Conservation (phyloP, 2,797 vertebrate species). For the Dermochelys coriacea region DNA sequence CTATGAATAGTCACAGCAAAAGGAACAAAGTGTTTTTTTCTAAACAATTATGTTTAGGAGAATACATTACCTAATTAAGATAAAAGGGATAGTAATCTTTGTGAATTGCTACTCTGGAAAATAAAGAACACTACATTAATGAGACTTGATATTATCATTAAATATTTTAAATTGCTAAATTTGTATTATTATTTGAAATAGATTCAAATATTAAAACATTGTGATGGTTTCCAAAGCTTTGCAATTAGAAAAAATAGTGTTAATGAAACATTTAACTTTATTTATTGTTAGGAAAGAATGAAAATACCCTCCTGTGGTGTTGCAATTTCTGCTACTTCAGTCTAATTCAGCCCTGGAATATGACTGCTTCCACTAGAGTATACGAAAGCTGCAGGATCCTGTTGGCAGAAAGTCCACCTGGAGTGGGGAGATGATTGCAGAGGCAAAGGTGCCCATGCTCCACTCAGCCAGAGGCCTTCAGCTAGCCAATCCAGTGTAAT, state of each 20-base stretch:
- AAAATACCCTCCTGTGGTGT: not conserved
- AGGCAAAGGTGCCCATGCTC: accelerated
- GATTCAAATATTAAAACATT: slow-evolving; percentile 61
- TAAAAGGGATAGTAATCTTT: slow-evolving; percentile 55
- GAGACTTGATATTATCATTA: slow-evolving; percentile 71
- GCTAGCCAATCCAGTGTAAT: not conserved
- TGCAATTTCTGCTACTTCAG: slow-evolving; percentile 12
- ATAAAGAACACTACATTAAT: slow-evolving; percentile 65
- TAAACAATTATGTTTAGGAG: slow-evolving; percentile 44
- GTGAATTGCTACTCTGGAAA: slow-evolving; percentile 69
- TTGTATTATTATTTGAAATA: slow-evolving; percentile 61
- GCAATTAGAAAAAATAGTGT: slow-evolving; percentile 53
- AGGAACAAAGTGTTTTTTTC: slow-evolving; percentile 19
- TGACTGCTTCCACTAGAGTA: accelerated
- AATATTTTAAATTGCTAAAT: slow-evolving; percentile 68
- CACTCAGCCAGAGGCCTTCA: not conserved
- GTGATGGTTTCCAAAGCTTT: slow-evolving; percentile 48
- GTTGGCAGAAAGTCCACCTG: not conserved
- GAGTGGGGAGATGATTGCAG: accelerated
- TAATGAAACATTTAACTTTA: slow-evolving; percentile 60
- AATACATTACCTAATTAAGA: slow-evolving; percentile 73
- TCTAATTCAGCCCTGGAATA: not conserved
- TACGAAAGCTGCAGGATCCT: not conserved
- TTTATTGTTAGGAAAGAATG: slow-evolving; percentile 32
- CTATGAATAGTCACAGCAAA: slow-evolving; percentile 36